Percentiles rank a stretch among this genome's conserved stretches.
Conservation (phyloP, 2,113 vertebrate species). For the Solenodon paradoxus region DNA sequence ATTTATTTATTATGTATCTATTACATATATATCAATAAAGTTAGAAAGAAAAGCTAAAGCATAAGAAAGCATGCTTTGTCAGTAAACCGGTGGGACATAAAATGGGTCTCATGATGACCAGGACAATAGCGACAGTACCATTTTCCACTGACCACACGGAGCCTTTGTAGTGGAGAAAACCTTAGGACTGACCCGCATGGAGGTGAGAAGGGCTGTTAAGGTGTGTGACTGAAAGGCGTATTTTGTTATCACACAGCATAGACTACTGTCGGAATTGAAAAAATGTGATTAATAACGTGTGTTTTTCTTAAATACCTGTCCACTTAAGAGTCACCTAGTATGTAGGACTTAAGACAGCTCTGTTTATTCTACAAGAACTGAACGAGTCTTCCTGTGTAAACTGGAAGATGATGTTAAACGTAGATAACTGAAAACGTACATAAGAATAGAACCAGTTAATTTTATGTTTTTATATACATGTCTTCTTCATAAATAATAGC, state of each 20-base stretch:
- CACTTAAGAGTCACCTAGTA: neutral
- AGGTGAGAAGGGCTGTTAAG: neutral
- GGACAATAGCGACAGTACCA: neutral
- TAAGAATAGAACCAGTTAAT: slow-evolving; percentile 38
- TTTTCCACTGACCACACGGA: neutral
- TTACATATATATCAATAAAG: too few relatives aligned
- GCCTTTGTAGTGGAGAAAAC: neutral
- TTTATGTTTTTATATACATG: slow-evolving; percentile 62
- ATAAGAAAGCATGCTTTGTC: neutral
- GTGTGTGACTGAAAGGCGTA: neutral
- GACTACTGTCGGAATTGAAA: neutral
- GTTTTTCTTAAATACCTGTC: slow-evolving; percentile 1
- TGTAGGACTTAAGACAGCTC: neutral
- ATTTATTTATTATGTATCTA: too few relatives aligned
- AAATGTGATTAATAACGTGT: neutral
- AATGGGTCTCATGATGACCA: neutral
- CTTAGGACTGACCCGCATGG: neutral
- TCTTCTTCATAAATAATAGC: slow-evolving; percentile 65
- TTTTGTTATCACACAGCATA: neutral
- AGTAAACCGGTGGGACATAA: neutral
- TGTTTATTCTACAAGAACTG: slow-evolving; percentile 23
- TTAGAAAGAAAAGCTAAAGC: neutral
- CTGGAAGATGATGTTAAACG: slow-evolving; percentile 43
- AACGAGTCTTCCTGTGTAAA: slow-evolving; percentile 33
- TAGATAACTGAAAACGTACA: slow-evolving; percentile 44